Base-by-base conservation (phyloP, 1,140 invertebrate genomes). In the Aricia agestis region DNA sequence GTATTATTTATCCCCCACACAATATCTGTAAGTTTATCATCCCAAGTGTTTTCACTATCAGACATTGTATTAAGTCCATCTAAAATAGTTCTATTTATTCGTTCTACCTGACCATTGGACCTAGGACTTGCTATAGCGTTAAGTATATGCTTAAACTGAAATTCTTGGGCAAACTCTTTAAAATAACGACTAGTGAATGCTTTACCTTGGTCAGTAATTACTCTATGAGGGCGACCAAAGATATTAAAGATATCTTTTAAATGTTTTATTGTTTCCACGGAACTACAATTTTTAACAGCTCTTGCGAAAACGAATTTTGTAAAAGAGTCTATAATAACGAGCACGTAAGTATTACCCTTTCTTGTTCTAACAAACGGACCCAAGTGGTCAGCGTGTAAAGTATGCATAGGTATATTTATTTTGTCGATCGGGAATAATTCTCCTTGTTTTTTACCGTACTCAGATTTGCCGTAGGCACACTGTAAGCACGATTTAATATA, bases 151-250 rank as follows among this genome's bases (percentile, higher is more conserved):
- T 70, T 66, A 58, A 85, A 79, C 0, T 80, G 71, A 5, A 78
- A 63, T 9, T 75, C 71, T 10, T 61, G 57, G 9, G 77, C 57
- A 68, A 83, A 83, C n/a, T 79, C 36, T 68, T 77, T 79, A 66
- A 84, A 87, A 67, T 75, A 66, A 18, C 79, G 58, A 57, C 80
- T 81, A 2, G 79, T 82, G 59, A 84, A 86, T 4, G 81, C 79
- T 19, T 75, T 74, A 2, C 77, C 77, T 13, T 76, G 72, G 68
- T 85, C 84, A 1, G 78, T 72, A 0, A 84, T 71, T 15, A 85
- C 65, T 45, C 69, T 59, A 2, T 59, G 61, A 0, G 84, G 82
- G 36, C 77, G 81, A 2, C 82, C 83, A 57, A 87, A 84, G 5
- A 74, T 65, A 36, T n/a, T 32, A 19, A 72, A 59, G 13, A 67